phyloP scores from a whole-genome alignment of 1,140 invertebrate species.

The Drosophila willistoni region DNA sequence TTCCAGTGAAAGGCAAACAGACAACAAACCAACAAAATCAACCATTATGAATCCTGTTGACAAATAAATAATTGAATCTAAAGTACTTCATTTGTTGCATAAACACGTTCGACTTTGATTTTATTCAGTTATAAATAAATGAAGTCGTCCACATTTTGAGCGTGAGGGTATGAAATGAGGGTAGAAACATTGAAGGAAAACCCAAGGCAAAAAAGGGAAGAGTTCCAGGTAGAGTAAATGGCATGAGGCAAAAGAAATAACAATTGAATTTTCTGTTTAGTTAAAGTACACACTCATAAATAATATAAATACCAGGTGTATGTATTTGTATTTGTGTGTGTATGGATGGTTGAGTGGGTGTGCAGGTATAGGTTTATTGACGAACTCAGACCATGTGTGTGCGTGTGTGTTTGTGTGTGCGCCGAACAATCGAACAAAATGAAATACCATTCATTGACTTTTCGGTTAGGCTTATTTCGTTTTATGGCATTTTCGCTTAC shows the following conservation, averaged over 20 bases:
- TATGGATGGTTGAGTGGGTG: constrained; percentile 8
- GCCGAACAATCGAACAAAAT: constrained; percentile 61
- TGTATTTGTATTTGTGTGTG: constrained; percentile 30
- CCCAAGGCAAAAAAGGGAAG: constrained; percentile 2
- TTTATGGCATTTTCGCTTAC: constrained; percentile 61
- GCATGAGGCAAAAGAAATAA: constrained; percentile 61
- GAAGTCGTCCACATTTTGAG: constrained; percentile 2
- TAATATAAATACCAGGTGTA: constrained; percentile 40
- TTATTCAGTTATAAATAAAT: constrained; percentile 64
- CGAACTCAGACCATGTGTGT: neutral
- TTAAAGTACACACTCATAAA: constrained; percentile 66
- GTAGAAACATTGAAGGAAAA: constrained; percentile 24
- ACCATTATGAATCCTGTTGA: constrained; percentile 58
- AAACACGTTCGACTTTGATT: constrained; percentile 71
- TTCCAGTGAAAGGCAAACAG: constrained; percentile 26
- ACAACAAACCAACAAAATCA: constrained; percentile 45
- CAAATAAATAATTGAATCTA: constrained; percentile 73
- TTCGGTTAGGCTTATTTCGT: constrained; percentile 66
- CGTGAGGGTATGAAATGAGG: neutral
- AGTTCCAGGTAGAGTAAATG: constrained; percentile 31
- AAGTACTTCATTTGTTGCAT: constrained; percentile 76
- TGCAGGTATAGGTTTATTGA: constrained; percentile 4
- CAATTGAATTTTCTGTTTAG: constrained; percentile 72
- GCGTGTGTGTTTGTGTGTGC: constrained; percentile 3
- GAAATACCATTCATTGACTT: constrained; percentile 74